Base-by-base conservation (phyloP, 2,797 vertebrate species). In the Neosalanx taihuensis region DNA sequence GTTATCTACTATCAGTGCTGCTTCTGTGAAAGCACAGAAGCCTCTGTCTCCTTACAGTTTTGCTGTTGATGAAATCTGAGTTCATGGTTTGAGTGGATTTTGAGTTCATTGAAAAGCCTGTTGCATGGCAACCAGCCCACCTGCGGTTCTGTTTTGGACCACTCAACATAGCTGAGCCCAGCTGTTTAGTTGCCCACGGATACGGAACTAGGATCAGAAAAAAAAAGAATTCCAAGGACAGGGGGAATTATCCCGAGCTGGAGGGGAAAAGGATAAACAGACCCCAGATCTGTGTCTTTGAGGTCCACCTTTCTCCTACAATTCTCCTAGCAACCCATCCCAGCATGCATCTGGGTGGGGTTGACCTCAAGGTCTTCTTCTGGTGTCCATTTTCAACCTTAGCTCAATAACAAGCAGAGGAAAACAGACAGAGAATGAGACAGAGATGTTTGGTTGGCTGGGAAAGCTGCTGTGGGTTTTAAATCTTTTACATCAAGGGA, bases 91-190 rank as follows among this genome's bases (percentile, higher is more conserved):
- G 66, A 68, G 74, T 73, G 72, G 70, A 78, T 81, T 75, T 12
- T 17, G 74, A 74, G 51, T 72, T 74, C 73, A 59, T 26, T 30
- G 70, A 41, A 58, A 72, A 72, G 37, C 74, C 69, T 41, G 85
- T 87, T 84, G 82, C 88, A 23, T 76, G 72, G 90, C 84, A 90
- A 88, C 88, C 37, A 29, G 64, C 41, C 76, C 72, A 79, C 85
- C 81, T 67, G n/a, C 75, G 66, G 76, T 57, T 74, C 60, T 0
- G 60, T 33, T 61, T 31, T 23, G 26, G 77, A 76, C 37, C 41
- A 67, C 31, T 78, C 82, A 71, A 80, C 81, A 77, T 84, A 75
- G 63, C 74, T 83, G 58, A 76, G 75, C 64, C 83, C 74, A 80
- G 84, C 70, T 83, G 81, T 77, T 82, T 64, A 46, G 86, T 87